These are phyloP conservation scores for Lanistes nyassanus DNA, from an alignment of 1,140 invertebrate species.

Conservation along the genomic window DNA sequence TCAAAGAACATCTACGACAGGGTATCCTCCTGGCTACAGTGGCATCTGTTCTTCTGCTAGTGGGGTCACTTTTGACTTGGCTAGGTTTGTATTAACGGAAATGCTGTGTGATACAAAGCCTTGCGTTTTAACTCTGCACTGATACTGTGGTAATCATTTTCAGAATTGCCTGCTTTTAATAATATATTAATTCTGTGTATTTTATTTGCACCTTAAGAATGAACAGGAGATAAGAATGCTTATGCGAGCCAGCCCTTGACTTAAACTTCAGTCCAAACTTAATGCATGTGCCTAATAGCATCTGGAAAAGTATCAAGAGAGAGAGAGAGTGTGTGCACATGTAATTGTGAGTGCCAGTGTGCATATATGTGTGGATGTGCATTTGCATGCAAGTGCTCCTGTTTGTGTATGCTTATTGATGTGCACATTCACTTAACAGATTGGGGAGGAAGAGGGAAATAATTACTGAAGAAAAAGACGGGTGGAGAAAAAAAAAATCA, in stretches of 20 bases:
- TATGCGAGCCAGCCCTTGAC: no score
- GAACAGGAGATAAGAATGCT: no score
- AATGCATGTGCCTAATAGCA: no score
- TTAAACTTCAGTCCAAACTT: no score
- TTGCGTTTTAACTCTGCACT: background rate
- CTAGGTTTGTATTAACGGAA: background rate
- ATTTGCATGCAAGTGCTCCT: background rate
- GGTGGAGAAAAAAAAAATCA: no score
- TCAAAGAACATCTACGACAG: constrained; percentile 10
- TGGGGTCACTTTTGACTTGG: constrained; percentile 19
- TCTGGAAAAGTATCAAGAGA: no score
- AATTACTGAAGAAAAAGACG: no score
- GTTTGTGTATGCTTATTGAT: background rate
- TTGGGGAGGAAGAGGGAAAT: no score
- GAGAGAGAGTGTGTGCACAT: background rate
- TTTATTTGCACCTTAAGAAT: no score
- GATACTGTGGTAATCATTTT: no score
- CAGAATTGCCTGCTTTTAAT: no score
- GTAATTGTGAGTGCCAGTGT: background rate
- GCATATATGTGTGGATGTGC: constrained; percentile 7
- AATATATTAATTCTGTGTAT: no score
- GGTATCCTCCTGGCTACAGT: constrained; percentile 17
- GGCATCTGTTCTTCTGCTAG: constrained; percentile 14
- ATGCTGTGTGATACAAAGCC: background rate
- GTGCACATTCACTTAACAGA: background rate